Percentiles rank a stretch among this genome's conserved stretches.
Conservation (phyloP, 2,888 invertebrate genomes). For the Orchesellides sinensis region DNA sequence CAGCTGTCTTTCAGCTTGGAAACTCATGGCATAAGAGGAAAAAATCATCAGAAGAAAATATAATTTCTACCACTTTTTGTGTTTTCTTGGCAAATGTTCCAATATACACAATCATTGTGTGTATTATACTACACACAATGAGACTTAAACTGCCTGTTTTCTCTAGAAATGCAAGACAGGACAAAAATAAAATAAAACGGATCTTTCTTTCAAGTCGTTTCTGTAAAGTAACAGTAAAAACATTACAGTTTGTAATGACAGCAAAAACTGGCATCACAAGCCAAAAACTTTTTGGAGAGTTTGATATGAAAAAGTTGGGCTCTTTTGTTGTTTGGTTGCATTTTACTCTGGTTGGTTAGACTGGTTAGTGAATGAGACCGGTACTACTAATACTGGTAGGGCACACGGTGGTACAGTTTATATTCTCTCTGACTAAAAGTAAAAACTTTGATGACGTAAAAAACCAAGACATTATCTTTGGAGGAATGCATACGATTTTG, state of each 20-base stretch:
- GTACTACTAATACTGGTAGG: neutral
- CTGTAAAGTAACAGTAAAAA: slow-evolving; percentile 22
- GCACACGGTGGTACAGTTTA: neutral
- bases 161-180: neutral
- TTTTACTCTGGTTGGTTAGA: neutral
- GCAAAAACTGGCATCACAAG: slow-evolving; percentile 36
- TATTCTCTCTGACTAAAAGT: neutral
- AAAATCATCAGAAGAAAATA: slow-evolving; percentile 11
- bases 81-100: slow-evolving; percentile 20
- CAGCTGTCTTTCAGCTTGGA: slow-evolving; percentile 25
- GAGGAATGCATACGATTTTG: neutral
- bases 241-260: slow-evolving; percentile 47
- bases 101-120: neutral
- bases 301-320: slow-evolving; percentile 27
- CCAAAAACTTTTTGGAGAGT: slow-evolving; percentile 22
- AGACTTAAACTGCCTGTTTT: neutral
- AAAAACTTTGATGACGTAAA: slow-evolving; percentile 27
- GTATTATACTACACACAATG: neutral
- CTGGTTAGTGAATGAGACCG: neutral
- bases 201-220: slow-evolving; percentile 19
- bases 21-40: too few relatives aligned
- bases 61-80: slow-evolving; percentile 14
- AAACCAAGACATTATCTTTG: slow-evolving; percentile 26
- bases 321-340: slow-evolving; percentile 12
- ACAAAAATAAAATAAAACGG: neutral